These are phyloP conservation scores for Ephydatia muelleri DNA, from an alignment of 37 sponge, comb jelly and placozoan species.

Conservation along the genomic window DNA sequence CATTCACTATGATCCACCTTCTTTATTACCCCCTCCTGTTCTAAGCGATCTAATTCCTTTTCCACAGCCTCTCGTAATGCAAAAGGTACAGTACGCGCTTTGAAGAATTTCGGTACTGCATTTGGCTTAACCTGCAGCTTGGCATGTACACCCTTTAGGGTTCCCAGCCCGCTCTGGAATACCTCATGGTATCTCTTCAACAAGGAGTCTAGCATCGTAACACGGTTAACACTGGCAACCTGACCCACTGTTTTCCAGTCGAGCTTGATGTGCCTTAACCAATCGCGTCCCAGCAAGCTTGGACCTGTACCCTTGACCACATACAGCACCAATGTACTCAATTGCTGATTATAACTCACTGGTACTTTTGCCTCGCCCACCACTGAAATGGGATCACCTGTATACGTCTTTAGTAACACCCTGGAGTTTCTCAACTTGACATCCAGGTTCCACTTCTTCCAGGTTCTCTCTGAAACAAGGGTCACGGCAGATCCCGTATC, in stretches of 20 bases:
- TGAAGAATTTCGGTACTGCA: slow-evolving; percentile 20
- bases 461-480: background rate
- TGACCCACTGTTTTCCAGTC: background rate
- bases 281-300: background rate
- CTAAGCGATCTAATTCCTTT: slow-evolving; percentile 23
- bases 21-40: slow-evolving; percentile 21
- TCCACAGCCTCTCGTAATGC: slow-evolving; percentile 13
- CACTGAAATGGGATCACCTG: no score
- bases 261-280: background rate
- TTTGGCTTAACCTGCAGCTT: slow-evolving; percentile 15
- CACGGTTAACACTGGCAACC: background rate
- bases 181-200: slow-evolving; percentile 4
- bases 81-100: slow-evolving; percentile 22
- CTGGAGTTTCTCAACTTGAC: no score
- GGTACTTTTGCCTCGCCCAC: no score
- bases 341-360: background rate
- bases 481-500: background rate
- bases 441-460: background rate
- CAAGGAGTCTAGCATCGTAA: background rate
- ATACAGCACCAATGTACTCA: background rate
- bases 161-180: background rate
- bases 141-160: slow-evolving; percentile 7
- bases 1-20: slow-evolving; percentile 37
- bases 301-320: background rate
- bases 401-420: no score